phyloP scores from a whole-genome alignment of 37 sponge, comb jelly and placozoan species.

The Spongia lamella region DNA sequence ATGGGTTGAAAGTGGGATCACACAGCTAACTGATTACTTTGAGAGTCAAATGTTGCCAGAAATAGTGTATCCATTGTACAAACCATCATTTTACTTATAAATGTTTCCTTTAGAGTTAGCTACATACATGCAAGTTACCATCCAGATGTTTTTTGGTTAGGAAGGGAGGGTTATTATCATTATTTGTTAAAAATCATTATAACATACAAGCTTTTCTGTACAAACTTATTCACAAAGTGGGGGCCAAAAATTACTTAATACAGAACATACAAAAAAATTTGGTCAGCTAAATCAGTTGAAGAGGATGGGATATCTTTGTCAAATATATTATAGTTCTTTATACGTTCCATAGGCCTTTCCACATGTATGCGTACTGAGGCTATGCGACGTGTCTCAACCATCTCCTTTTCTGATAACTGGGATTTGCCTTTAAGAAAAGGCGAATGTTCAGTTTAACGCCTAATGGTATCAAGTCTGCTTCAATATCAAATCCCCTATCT shows the following conservation, averaged over 20 bases:
- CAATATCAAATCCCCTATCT: slow-evolving; percentile 65
- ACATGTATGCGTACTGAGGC: slow-evolving; percentile 60
- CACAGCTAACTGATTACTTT: slow-evolving; percentile 31
- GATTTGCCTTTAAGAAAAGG: slow-evolving; percentile 54
- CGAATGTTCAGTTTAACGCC: slow-evolving; percentile 57
- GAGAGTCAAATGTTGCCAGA: slow-evolving; percentile 31
- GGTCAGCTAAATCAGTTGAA: slow-evolving; percentile 28
- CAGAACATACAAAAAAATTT: slow-evolving; percentile 56
- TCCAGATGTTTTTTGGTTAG: too few species aligned
- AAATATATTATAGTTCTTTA: slow-evolving; percentile 36
- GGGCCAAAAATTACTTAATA: slow-evolving; percentile 8
- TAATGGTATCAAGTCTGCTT: slow-evolving; percentile 41
- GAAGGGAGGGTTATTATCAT: too few species aligned
- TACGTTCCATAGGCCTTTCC: too few species aligned
- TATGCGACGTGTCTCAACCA: slow-evolving; percentile 47
- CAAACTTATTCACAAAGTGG: too few species aligned
- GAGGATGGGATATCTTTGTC: slow-evolving; percentile 45
- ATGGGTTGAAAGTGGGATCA: slow-evolving; percentile 16
- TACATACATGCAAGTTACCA: too few species aligned
- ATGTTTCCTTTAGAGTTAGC: too few species aligned
- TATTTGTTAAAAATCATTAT: too few species aligned
- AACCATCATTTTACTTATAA: too few species aligned
- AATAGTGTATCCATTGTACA: slow-evolving; percentile 17
- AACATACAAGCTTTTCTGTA: too few species aligned
- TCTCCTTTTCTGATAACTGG: slow-evolving; percentile 35